Base-by-base conservation (phyloP, 2,888 invertebrate species). In the Drosophila affinis region DNA sequence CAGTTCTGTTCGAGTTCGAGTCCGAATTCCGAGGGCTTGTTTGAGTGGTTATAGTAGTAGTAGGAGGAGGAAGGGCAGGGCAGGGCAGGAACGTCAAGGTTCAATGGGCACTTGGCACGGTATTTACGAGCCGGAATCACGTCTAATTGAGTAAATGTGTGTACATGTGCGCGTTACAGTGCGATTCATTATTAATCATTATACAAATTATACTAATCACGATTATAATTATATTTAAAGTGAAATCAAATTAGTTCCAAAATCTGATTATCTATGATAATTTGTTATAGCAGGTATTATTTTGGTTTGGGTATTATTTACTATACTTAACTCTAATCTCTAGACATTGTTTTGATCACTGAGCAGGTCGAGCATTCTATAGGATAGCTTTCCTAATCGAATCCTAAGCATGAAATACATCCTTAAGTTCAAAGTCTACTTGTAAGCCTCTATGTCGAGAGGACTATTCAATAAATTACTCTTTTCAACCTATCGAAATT, bases 81-180 rank as follows among this genome's bases (percentile, higher is more conserved):
- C 10, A 12, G 18, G 9, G 14, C 48, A 14, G 32, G 68, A n/a
- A 14, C 69, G 49, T 62, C 77, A 75, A 74, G 79, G 75, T 60
- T 77, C 67, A 75, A 75, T 65, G 75, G 53, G 51, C 69, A 69
- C 60, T 78, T 72, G 47, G 73, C 63, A 54, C 55, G 51, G 46
- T 44, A 56, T 61, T 61, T 55, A 55, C 47, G n/a, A 32, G 69
- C 3, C 51, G 55, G 48, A 55, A 65, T 65, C 55, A 57, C 62
- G 46, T 47, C 55, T 32, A 32, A 52, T 52, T 21, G 48, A 48
- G 32, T 53, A 14, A 12, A 12, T 39, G 9, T n/a, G 9, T 46
- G n/a, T 18, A 6, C 4, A n/a, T n/a, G 6, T 7, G 39, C 39
- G 39, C n/a, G n/a, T 39, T 39, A 39, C 39, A 39, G 39, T 39